These are phyloP conservation scores for Trachelus iudaicus DNA, from an alignment of 2,888 invertebrate genomes.

Conservation along the genomic window DNA sequence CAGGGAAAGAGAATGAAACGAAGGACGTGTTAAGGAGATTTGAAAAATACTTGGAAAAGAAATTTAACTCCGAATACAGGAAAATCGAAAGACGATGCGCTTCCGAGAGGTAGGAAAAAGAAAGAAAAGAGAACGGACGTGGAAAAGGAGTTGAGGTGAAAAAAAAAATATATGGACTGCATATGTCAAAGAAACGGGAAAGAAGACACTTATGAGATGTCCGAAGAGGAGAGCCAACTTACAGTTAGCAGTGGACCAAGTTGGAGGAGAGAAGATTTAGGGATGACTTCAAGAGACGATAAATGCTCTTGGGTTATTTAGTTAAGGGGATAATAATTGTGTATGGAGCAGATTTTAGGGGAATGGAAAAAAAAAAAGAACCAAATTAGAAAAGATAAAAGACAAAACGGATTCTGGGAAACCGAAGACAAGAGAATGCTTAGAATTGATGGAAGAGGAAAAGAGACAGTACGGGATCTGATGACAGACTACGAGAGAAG, in stretches of 20 bases:
- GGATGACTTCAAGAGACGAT: slow-evolving; percentile 8
- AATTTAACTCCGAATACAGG: no score
- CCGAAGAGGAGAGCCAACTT: slow-evolving; percentile 10
- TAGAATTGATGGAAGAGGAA: no score
- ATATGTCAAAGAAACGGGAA: no score
- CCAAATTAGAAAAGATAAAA: slow-evolving; percentile 6
- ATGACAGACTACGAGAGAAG: no score
- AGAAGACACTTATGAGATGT: slow-evolving; percentile 7
- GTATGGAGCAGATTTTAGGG: slow-evolving; percentile 26
- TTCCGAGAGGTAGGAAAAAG: no score
- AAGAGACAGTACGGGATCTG: no score
- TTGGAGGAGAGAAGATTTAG: slow-evolving; percentile 17
- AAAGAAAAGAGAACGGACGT: no score
- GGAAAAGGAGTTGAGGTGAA: slow-evolving; percentile 11
- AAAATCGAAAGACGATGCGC: no score
- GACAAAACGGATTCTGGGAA: no score
- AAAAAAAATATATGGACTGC: slow-evolving; percentile 26
- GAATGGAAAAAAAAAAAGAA: slow-evolving; percentile 4
- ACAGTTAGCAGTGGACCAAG: slow-evolving; percentile 1
- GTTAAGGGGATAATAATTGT: slow-evolving; percentile 1
- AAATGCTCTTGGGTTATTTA: slow-evolving; percentile 15
- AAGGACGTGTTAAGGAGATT: no score
- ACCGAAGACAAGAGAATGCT: no score
- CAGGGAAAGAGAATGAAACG: no score
- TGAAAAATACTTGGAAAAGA: neutral